Evolutionary conservation across 2,113 vertebrate species (phyloP), one percentile per base, ranked within the genome.

Genomic region (Anoura caudifer): DNA sequence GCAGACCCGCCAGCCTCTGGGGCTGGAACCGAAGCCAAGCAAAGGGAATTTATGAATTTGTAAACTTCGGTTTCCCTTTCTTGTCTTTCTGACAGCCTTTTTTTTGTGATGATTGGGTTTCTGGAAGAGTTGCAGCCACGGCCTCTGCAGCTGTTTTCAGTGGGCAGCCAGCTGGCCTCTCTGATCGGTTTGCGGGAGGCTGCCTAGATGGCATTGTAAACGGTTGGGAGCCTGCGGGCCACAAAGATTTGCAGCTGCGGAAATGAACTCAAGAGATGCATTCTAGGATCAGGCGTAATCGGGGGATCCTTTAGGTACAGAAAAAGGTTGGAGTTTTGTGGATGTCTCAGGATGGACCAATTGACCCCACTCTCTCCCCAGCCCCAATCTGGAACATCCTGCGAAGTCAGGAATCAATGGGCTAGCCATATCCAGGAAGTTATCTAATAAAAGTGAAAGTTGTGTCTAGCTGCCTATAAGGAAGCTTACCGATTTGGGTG

Each of bases 181-280:
- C 28, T 0, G 3, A 65, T 88, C 13, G 45, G 16, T 38, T 94
- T 93, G 0, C 1, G 0, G 19, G 31, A 63, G 54, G 65, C 86
- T 26, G 85, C 95, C 45, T 84, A 76, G 75, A 90, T 8, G 14
- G 52, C 82, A 5, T 28, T 7, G 54, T 9, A 82, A 85, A 72
- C 2, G 63, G 52, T 45, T 89, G 33, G 1, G 65, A 80, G 87
- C 75, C 93, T 31, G 82, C 33, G 2, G 63, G 56, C 43, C 80
- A 79, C 63, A 65, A 33, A 73, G 41, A 11, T 14, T n/a, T 77
- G 43, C 56, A 69, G 86, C 86, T 91, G 87, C 41, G 45, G 93
- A 90, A 91, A 91, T 76, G 52, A 91, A 91, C 92, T 69, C 81
- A 90, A 86, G n/a, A 87, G 85, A 85, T 28, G 56, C 38, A 43